A percentile compares a stretch with the other conserved stretches of the same genome.
phyloP scores from a whole-genome alignment of 2,797 vertebrate species.

The Tolypeutes matacus region DNA sequence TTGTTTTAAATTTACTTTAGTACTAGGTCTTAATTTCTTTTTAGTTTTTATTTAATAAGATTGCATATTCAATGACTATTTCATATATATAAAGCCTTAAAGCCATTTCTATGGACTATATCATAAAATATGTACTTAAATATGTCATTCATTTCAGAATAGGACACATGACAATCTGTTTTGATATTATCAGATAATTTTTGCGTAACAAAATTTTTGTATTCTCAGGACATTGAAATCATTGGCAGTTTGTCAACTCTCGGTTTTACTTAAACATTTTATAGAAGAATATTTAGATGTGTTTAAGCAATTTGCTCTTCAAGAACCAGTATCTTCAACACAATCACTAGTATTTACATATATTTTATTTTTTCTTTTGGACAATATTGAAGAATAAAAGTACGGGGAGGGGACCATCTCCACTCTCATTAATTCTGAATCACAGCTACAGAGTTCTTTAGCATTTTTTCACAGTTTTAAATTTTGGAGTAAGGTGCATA shows the following conservation, averaged over 20 bases:
- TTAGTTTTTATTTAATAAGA: neutral
- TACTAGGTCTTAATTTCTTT: neutral
- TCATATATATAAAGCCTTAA: neutral
- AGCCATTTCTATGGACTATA: neutral
- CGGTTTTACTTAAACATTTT: neutral
- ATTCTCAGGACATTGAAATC: neutral
- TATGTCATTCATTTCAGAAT: slow-evolving; percentile 20
- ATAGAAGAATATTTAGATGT: neutral
- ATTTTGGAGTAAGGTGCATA: neutral
- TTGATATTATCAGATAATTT: neutral
- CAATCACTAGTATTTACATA: neutral
- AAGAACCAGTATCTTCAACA: neutral
- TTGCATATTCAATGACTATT: neutral
- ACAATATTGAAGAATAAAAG: neutral
- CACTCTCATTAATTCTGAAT: neutral
- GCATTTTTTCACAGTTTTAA: neutral
- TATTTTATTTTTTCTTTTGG: neutral
- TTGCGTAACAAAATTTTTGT: neutral
- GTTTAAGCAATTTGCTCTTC: neutral
- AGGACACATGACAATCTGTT: neutral
- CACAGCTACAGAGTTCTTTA: neutral
- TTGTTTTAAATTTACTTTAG: slow-evolving; percentile 30
- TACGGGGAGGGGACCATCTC: neutral
- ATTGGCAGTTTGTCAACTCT: neutral
- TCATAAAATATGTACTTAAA: neutral